A percentile compares a stretch with the other conserved stretches of the same genome.
Conservation (phyloP, 1,140 invertebrate species). For the Archivesica marissinica region DNA sequence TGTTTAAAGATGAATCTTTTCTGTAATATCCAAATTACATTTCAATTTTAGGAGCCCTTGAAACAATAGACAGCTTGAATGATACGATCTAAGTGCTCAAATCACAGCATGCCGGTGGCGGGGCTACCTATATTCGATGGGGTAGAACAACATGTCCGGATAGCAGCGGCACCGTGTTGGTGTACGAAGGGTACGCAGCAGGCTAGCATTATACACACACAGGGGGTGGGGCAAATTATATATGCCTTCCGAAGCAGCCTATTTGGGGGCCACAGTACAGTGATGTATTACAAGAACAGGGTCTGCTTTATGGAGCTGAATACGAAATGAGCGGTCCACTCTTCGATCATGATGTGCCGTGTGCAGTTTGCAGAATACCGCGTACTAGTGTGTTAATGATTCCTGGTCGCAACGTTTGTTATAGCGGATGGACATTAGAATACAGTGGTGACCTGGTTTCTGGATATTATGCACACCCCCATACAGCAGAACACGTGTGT, state of each 20-base stretch:
- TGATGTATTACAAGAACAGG: neutral
- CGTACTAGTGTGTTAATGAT: constrained; percentile 58
- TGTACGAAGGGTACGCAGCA: constrained; percentile 6
- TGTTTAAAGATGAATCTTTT: no score
- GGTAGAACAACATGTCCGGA: constrained; percentile 12
- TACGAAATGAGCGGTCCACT: neutral
- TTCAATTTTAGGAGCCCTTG: no score
- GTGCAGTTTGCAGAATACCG: constrained; percentile 52
- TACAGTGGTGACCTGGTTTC: constrained; percentile 65
- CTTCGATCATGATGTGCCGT: constrained; percentile 49
- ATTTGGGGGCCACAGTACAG: neutral
- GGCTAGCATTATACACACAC: constrained; percentile 6
- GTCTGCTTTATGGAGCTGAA: neutral
- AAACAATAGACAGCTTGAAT: no score
- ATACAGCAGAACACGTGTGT: constrained; percentile 59
- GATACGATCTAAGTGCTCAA: no score
- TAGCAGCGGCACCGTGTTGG: neutral
- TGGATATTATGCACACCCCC: neutral
- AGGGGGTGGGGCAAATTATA: neutral
- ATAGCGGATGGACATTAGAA: constrained; percentile 55
- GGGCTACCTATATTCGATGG: neutral
- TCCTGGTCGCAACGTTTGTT: constrained; percentile 57
- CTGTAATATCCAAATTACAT: no score
- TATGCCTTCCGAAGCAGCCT: constrained; percentile 16
- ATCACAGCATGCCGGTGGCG: neutral